Evolutionary conservation across 2,113 vertebrate genomes (phyloP), one percentile per base, ranked within the genome.

Genomic region (Mustelus asterias): DNA sequence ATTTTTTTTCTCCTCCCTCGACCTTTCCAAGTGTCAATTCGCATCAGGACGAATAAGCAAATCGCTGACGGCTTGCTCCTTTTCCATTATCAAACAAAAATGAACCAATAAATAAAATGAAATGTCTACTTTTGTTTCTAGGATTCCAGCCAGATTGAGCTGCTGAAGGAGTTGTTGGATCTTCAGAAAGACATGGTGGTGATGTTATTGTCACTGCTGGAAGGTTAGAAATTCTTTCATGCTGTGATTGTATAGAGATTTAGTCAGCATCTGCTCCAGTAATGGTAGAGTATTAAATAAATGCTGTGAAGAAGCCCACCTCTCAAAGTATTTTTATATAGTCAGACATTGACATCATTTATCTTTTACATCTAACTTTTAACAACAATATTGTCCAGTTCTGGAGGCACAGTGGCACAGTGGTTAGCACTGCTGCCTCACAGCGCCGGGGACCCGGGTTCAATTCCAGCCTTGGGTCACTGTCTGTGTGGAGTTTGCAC

Each of bases 161-260:
- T 99, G 97, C 97, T 99, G 97, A 99, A 99, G 97, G 98, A 99
- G 97, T 98, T 99, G 96, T 97, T 99, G 97, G 99, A 99, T 97
- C 98, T 99, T 90, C 98, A 99, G 96, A 98, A 99, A 97, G 99
- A 99, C 97, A 99, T 99, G 99, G 98, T 99, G 96, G 99, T 99
- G 97, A 99, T 99, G 99, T 98, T 99, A 97, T 98, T 99, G 72
- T 99, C 99, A 95, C 98, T 99, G 96, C 98, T 99, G 96, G 99
- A 99, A 99, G 99, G 99, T 99, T 97, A 96, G 78, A 10, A 67
- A 16, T 54, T 48, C 20, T 95, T 72, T 14, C 37, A 76, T 72
- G 41, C 26, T 95, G 9, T 72, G 24, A 26, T 72, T 3, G 26
- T 76, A 76, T 29, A 76, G 41, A 95, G 29, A 44, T 54, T 95